Evolutionary conservation across 2,113 vertebrate species (phyloP), one percentile per base, ranked within the genome.

Genomic region (Panthera uncia): DNA sequence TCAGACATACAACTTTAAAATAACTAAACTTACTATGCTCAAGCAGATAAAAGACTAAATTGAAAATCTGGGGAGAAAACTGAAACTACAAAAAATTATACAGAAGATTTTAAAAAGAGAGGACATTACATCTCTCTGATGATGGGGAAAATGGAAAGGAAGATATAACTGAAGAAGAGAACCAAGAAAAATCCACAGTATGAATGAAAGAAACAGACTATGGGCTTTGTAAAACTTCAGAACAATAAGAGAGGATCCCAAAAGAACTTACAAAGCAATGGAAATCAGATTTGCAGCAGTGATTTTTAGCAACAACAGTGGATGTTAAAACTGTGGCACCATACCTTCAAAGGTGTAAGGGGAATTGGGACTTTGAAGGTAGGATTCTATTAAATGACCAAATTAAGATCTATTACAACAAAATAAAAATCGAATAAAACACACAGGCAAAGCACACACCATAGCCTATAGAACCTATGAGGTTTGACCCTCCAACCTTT

Each of bases 191-290:
- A 74, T 74, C 48, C 29, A 79, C 10, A 84, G 84, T 94, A 82
- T 94, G 61, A 95, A 91, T 31, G 57, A 91, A 71, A 79, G 80
- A 90, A 21, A 73, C 0, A 48, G 81, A 80, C 21, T n/a, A 13
- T 29, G 27, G 18, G 38, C n/a, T 91, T 52, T 45, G 33, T 76
- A 76, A 76, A 55, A 63, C 50, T 82, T 93, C 31, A 80, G 81
- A 89, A 29, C 48, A 74, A 36, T 33, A 80, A 41, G 45, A 85
- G 9, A 68, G 48, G 25, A 61, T 50, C 19, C 65, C 41, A 5
- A 97, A 93, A 95, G 61, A 90, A 71, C 61, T 63, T 81, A 63
- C 4, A 73, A 91, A 93, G 68, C 68, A 81, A 68, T 29, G 29
- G 23, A 83, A 93, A 95, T 84, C 52, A 52, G 36, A 93, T 88